Percentiles rank a stretch among this genome's conserved stretches.
Evolutionary conservation across 2,113 vertebrate genomes (phyloP).

Genomic region (Plectropomus leopardus): DNA sequence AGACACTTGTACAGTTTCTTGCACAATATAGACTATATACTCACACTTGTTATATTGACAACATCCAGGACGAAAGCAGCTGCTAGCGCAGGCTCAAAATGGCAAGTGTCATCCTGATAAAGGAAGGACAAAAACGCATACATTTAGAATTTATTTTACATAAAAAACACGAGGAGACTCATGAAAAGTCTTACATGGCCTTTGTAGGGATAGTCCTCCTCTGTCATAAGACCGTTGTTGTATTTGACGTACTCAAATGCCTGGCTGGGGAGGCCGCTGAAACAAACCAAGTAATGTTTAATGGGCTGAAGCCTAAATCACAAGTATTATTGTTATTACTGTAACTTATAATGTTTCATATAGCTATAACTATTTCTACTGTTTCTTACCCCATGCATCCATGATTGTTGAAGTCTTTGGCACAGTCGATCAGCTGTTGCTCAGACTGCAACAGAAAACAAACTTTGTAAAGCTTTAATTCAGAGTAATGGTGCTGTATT

Average conservation of each 20-base stretch:
- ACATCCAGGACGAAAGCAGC: slow-evolving; percentile 89
- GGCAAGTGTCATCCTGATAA: slow-evolving; percentile 85
- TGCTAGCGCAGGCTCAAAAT: slow-evolving; percentile 84
- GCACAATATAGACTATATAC: slow-evolving; percentile 29
- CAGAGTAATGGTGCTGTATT: background rate
- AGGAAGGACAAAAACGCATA: background rate
- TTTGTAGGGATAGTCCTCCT: slow-evolving; percentile 89
- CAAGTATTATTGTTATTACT: no score
- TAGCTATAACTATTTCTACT: background rate
- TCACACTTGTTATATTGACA: slow-evolving; percentile 90
- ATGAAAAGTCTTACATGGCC: slow-evolving; percentile 78
- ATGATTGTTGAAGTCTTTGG: slow-evolving; percentile 89
- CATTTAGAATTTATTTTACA: background rate
- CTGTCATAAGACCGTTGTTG: slow-evolving; percentile 90
- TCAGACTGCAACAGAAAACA: slow-evolving; percentile 83
- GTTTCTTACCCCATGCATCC: slow-evolving; percentile 88
- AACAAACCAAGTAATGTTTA: slow-evolving; percentile 28
- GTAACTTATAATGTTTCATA: background rate
- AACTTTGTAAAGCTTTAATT: background rate
- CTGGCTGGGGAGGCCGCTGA: slow-evolving; percentile 93
- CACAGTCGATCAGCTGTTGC: slow-evolving; percentile 92
- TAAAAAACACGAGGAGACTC: background rate
- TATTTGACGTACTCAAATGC: slow-evolving; percentile 94
- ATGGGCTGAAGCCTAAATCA: background rate
- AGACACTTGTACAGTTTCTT: no score